phyloP scores from a whole-genome alignment of 2,888 invertebrate species.

The Tineola bisselliella region DNA sequence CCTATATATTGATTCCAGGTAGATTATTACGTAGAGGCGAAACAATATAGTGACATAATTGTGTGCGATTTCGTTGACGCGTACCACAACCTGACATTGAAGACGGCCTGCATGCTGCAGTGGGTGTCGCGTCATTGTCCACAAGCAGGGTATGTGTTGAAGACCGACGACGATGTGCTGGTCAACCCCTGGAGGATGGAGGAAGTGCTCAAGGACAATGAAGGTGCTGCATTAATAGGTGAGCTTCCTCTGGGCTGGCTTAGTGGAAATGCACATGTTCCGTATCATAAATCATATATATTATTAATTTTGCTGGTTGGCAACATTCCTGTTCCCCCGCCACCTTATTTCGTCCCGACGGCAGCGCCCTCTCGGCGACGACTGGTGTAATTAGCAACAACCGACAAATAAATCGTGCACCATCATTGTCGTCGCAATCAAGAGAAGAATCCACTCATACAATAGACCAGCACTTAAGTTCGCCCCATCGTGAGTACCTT shows the following conservation, averaged over 20 bases:
- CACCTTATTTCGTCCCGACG: no score
- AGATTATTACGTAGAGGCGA: conserved; percentile 56
- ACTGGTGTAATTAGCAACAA: no score
- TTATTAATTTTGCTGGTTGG: no score
- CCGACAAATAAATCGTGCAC: no score
- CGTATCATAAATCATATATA: no score
- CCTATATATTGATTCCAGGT: conserved; percentile 27
- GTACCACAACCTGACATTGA: conserved; percentile 74
- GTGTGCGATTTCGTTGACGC: conserved; percentile 71
- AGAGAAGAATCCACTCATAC: no score
- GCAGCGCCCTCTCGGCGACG: no score
- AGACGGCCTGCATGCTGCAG: conserved; percentile 71
- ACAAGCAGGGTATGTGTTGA: conserved; percentile 59
- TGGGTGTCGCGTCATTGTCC: conserved; percentile 68
- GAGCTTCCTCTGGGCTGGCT: conserved; percentile 14
- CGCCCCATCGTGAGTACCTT: no score
- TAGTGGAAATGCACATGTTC: no score
- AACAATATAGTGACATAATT: conserved; percentile 66
- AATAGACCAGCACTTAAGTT: no score
- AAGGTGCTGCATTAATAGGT: conserved; percentile 55
- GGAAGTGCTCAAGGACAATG: conserved; percentile 29
- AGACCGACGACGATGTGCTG: conserved; percentile 72
- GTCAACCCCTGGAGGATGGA: conserved; percentile 64
- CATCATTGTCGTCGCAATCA: no score
- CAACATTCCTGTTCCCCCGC: no score